Evolutionary conservation across 2,113 vertebrate species (phyloP).

Genomic region (Lethenteron reissneri): DNA sequence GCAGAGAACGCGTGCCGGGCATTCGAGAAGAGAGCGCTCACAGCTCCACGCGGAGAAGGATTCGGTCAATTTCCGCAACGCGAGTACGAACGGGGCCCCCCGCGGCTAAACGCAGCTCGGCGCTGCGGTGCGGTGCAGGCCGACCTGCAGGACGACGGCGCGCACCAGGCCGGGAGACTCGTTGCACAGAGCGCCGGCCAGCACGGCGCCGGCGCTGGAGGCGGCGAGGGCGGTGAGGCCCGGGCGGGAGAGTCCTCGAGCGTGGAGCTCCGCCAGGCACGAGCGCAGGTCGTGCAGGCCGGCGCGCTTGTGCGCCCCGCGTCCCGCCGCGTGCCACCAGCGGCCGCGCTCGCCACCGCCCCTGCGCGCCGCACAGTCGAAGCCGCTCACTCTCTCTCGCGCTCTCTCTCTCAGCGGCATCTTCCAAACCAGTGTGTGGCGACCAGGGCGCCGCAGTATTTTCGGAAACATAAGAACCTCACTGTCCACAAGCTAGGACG

Average conservation of each 20-base stretch:
- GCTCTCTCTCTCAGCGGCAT: not conserved
- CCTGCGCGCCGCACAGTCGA: conserved; percentile 24
- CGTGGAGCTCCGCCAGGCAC: conserved; percentile 44
- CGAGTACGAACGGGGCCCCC: not conserved
- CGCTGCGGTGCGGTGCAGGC: not conserved
- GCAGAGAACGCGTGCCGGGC: not conserved
- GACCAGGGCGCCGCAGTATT: not conserved
- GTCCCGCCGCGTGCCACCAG: conserved; percentile 48
- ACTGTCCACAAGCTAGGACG: not conserved
- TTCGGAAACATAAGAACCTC: not conserved
- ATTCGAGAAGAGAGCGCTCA: not conserved
- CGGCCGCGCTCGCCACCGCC: conserved; percentile 73
- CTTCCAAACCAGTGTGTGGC: not conserved
- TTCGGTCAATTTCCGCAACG: not conserved
- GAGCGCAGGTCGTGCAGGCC: conserved; percentile 55
- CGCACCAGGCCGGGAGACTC: conserved; percentile 33
- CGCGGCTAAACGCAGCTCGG: not conserved
- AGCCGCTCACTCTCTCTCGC: not conserved
- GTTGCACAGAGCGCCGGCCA: conserved; percentile 67
- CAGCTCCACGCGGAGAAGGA: not conserved
- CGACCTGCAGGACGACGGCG: conserved; percentile 53
- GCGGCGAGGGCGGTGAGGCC: conserved; percentile 34
- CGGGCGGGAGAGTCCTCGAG: conserved; percentile 44
- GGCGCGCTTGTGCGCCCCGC: conserved; percentile 38
- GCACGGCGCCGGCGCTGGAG: conserved; percentile 63